Percentiles rank a stretch among this genome's conserved stretches.
These are phyloP conservation scores for Podarcis siculus DNA, from an alignment of 2,797 vertebrate genomes.

Conservation along the genomic window DNA sequence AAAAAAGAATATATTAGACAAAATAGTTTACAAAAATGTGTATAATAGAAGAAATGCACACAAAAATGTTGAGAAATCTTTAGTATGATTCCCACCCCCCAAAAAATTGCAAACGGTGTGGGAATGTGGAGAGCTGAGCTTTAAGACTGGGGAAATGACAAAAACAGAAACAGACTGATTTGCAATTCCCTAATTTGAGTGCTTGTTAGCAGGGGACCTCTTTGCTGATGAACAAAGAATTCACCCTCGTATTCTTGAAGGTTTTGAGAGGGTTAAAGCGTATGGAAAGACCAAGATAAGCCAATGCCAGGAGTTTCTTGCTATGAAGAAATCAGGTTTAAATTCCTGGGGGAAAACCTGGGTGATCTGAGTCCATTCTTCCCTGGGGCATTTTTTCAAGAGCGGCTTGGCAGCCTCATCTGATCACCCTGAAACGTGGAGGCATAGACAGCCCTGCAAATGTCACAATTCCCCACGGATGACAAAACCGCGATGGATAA, in stretches of 20 bases:
- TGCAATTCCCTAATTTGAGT: too few relatives aligned
- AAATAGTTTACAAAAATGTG: too few relatives aligned
- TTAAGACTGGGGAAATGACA: too few relatives aligned
- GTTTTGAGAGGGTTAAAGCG: not conserved
- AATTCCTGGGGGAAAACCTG: not conserved
- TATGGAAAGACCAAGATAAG: accelerated
- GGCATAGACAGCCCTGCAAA: not conserved
- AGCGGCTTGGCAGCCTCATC: accelerated
- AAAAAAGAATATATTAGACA: too few relatives aligned
- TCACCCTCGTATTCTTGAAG: not conserved
- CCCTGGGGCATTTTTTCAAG: not conserved
- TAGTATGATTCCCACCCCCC: too few relatives aligned
- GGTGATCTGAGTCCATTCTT: not conserved
- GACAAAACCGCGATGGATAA: not conserved
- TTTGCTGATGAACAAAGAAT: not conserved
- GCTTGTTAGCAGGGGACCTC: not conserved
- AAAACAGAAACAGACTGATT: too few relatives aligned
- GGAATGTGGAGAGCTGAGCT: too few relatives aligned
- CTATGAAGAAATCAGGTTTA: not conserved
- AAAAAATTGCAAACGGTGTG: too few relatives aligned
- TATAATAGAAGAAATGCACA: too few relatives aligned
- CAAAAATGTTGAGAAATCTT: too few relatives aligned
- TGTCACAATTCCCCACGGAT: not conserved
- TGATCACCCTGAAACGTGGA: accelerated
- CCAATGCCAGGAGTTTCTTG: accelerated